Evolutionary conservation across 2,888 invertebrate species (phyloP).

Genomic region (Cerastoderma edule): DNA sequence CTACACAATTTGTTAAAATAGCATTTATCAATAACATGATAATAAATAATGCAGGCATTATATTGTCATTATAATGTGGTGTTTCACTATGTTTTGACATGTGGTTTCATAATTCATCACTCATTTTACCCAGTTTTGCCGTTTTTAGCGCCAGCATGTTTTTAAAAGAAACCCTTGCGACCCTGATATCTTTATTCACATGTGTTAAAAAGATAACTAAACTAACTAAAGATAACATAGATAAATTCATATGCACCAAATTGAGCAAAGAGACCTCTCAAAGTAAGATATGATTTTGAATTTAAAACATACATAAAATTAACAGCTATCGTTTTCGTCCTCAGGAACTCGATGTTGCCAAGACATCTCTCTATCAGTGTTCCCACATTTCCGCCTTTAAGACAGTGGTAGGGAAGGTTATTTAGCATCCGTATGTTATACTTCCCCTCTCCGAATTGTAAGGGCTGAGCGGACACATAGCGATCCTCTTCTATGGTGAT

Average conservation of each 20-base stretch:
- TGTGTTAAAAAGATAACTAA: too few relatives aligned
- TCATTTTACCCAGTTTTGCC: too few relatives aligned
- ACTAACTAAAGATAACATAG: too few relatives aligned
- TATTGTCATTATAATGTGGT: too few relatives aligned
- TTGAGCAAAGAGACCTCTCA: neutral
- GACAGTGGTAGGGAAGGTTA: conserved; percentile 77
- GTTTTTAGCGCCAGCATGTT: too few relatives aligned
- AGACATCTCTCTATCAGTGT: conserved; percentile 75
- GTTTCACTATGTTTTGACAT: too few relatives aligned
- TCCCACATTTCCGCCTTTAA: conserved; percentile 58
- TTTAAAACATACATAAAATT: conserved; percentile 14
- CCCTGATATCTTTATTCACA: too few relatives aligned
- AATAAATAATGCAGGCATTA: too few relatives aligned
- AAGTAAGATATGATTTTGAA: neutral
- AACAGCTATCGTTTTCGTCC: conserved; percentile 11
- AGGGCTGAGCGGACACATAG: conserved; percentile 73
- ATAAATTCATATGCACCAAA: neutral
- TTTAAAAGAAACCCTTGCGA: too few relatives aligned
- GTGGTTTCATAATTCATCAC: too few relatives aligned
- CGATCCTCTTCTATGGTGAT: conserved; percentile 64
- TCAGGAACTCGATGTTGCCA: conserved; percentile 73
- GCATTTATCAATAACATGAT: too few relatives aligned
- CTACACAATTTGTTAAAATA: too few relatives aligned
- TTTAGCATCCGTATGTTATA: conserved; percentile 77
- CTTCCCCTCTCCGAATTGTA: conserved; percentile 62